Evolutionary conservation across 2,113 vertebrate species (phyloP).

Genomic region (Urocynchramus pylzowi): DNA sequence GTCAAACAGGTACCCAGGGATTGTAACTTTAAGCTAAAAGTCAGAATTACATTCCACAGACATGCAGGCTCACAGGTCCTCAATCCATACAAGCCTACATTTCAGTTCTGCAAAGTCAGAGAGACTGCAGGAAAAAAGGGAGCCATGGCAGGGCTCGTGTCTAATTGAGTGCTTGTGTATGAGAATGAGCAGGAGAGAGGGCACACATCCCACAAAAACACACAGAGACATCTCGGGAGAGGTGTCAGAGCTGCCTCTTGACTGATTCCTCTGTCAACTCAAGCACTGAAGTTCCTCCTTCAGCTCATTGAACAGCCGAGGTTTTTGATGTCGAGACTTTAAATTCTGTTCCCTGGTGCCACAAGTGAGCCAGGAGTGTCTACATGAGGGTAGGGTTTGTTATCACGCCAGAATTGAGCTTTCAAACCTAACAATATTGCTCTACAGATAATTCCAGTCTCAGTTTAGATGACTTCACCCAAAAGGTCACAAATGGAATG

Average conservation of each 20-base stretch:
- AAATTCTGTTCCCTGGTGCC: background rate
- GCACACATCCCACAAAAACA: background rate
- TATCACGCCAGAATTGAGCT: conserved; percentile 7
- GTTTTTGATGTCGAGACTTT: conserved; percentile 18
- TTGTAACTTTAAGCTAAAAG: background rate
- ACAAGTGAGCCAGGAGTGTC: background rate
- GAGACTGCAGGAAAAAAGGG: background rate
- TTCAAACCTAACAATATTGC: background rate
- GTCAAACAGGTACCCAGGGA: background rate
- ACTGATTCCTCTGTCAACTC: conserved; percentile 6
- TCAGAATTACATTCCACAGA: background rate
- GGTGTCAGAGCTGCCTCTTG: background rate
- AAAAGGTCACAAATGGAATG: background rate
- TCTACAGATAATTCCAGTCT: background rate
- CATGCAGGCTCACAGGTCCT: background rate
- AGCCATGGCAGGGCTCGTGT: background rate
- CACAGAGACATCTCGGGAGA: background rate
- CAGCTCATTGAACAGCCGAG: background rate
- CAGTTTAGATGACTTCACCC: conserved; percentile 5
- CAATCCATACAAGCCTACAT: background rate
- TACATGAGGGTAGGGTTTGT: background rate
- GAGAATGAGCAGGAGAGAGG: background rate
- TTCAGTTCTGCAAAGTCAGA: background rate
- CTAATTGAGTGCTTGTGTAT: background rate
- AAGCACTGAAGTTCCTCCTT: conserved; percentile 6